Evolutionary conservation across 2,797 vertebrate species (phyloP).

Genomic region (Schizopygopsis malacanthus): DNA sequence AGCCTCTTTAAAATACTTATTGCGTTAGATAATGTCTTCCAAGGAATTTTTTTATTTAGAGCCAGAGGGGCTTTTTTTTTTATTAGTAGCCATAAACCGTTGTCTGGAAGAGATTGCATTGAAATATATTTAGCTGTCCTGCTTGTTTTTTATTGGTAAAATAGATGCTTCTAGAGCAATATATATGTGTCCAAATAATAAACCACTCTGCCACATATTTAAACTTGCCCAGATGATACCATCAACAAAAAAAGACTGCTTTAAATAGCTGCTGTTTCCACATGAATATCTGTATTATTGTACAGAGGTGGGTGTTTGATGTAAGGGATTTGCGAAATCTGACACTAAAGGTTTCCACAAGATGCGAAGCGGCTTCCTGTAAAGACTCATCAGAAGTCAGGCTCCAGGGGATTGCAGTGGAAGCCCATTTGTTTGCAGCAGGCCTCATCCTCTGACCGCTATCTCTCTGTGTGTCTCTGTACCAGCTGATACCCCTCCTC

Average conservation of each 20-base stretch:
- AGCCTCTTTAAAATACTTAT: constrained; percentile 11
- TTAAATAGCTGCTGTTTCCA: constrained; percentile 32
- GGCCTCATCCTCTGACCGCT: constrained; percentile 70
- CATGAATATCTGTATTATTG: constrained; percentile 55
- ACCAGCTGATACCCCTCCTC: constrained; percentile 97
- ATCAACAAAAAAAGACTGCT: background rate
- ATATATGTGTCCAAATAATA: background rate
- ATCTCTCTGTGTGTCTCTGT: constrained; percentile 65
- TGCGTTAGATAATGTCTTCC: constrained; percentile 11
- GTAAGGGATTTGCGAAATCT: constrained; percentile 71
- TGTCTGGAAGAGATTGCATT: background rate
- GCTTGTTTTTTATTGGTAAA: background rate
- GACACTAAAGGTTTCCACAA: constrained; percentile 72
- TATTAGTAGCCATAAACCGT: background rate
- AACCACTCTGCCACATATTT: background rate
- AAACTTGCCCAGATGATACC: background rate
- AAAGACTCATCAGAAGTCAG: constrained; percentile 53
- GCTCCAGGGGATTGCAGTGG: constrained; percentile 53
- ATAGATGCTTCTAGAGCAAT: background rate
- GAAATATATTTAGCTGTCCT: background rate
- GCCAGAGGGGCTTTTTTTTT: background rate
- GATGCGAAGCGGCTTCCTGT: constrained; percentile 54
- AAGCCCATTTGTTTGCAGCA: constrained; percentile 71
- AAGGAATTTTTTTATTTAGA: background rate
- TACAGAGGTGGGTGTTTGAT: constrained; percentile 61